Percentiles rank a stretch among this genome's conserved stretches.
These are phyloP conservation scores for Anser brachyrhynchus DNA, from an alignment of 2,113 vertebrate species.

Conservation along the genomic window DNA sequence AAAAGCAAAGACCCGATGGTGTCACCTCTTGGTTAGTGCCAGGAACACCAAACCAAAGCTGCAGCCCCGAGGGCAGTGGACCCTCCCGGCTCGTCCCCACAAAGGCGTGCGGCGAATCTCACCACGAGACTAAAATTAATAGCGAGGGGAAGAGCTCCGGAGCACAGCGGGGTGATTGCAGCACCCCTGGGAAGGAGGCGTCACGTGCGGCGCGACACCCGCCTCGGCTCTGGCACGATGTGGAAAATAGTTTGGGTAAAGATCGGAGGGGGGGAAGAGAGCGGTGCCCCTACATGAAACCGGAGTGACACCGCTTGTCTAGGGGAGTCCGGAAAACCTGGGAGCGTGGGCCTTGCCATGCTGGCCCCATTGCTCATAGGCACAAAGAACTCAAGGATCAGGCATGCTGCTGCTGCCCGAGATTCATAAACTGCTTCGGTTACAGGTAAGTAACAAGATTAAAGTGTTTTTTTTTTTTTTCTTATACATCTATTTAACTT, in stretches of 20 bases:
- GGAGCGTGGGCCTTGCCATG: neutral
- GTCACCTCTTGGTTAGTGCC: neutral
- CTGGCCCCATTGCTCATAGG: neutral
- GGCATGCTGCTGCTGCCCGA: rapidly evolving
- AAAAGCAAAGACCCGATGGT: neutral
- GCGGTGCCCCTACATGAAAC: neutral
- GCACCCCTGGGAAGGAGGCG: slow-evolving; percentile 27
- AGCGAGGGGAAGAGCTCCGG: slow-evolving; percentile 18
- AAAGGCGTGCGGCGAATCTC: neutral
- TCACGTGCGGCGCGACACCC: neutral
- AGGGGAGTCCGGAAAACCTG: neutral
- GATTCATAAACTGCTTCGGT: neutral
- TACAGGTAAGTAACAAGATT: neutral
- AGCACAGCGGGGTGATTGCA: neutral
- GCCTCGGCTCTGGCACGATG: neutral
- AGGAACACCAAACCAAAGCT: neutral
- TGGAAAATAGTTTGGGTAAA: neutral
- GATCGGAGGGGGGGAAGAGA: neutral
- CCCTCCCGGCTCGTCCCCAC: neutral
- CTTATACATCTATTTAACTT: neutral
- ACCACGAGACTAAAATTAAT: neutral
- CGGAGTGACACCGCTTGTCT: neutral
- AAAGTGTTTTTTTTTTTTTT: neutral
- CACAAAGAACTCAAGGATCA: neutral
- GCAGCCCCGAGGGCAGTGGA: neutral